Percentiles rank a stretch among this genome's conserved stretches.
Conservation (phyloP, 2,797 vertebrate genomes). For the Heterohyrax brucei region DNA sequence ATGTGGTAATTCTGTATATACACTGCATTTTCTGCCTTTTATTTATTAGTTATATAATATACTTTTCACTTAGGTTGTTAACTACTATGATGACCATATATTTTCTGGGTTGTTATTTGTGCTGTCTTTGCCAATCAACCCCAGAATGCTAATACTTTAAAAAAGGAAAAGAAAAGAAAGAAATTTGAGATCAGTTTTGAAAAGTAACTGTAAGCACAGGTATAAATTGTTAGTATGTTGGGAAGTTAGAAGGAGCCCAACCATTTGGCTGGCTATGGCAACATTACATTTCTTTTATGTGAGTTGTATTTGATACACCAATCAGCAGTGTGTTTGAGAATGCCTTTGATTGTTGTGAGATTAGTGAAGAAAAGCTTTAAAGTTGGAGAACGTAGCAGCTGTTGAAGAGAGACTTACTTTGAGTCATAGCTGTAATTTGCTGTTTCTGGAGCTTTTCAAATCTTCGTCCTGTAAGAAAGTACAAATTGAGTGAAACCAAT, state of each 20-base stretch:
- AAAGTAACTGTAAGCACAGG: conserved; percentile 62
- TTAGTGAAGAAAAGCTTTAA: conserved; percentile 67
- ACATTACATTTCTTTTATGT: conserved; percentile 27
- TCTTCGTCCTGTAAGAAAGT: conserved; percentile 25
- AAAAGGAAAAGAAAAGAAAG: no score
- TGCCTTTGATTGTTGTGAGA: conserved; percentile 42
- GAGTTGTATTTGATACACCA: conserved; percentile 51
- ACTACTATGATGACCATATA: neutral
- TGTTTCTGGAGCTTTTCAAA: conserved; percentile 55
- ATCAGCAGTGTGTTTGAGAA: conserved; percentile 40
- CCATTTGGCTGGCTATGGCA: neutral
- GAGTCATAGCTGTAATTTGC: conserved; percentile 51
- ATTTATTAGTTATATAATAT: neutral
- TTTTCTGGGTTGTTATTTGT: conserved; percentile 70
- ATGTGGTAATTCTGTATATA: neutral
- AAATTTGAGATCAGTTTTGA: conserved; percentile 52
- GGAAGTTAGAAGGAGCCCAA: conserved; percentile 56
- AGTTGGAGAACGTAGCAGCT: conserved; percentile 52
- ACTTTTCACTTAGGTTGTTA: neutral
- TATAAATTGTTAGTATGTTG: conserved; percentile 58
- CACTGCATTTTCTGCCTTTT: conserved; percentile 4
- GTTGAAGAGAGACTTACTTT: conserved; percentile 60
- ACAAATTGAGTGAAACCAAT: conserved; percentile 12
- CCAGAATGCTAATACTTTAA: conserved; percentile 27
- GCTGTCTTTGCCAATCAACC: conserved; percentile 31